These are phyloP conservation scores for Sterna hirundo DNA, from an alignment of 2,113 vertebrate genomes.

Conservation along the genomic window DNA sequence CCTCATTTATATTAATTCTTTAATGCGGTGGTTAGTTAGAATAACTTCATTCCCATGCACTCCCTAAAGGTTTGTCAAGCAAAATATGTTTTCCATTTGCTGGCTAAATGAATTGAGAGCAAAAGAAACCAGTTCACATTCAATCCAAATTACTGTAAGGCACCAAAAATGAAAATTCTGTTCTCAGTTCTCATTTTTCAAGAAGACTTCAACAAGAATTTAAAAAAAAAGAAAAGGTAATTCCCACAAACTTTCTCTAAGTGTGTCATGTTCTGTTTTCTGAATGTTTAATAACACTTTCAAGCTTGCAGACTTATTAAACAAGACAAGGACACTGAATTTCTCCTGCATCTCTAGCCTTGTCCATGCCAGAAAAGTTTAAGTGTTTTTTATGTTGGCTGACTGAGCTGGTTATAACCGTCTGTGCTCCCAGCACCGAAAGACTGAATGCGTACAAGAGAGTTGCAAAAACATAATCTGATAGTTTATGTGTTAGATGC, in stretches of 20 bases:
- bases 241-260: not conserved
- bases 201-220: not conserved
- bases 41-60: not conserved
- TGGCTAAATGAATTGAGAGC: not conserved
- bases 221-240: not conserved
- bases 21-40: not conserved
- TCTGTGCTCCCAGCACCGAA: not conserved
- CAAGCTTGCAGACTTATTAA: slow-evolving; percentile 36
- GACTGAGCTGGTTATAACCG: not conserved
- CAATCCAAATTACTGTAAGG: not conserved
- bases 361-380: slow-evolving; percentile 2
- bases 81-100: not conserved
- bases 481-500: slow-evolving; percentile 6
- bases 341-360: not conserved
- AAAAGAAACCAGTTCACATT: not conserved
- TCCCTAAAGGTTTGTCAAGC: not conserved
- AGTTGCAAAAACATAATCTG: slow-evolving; percentile 3
- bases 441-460: not conserved
- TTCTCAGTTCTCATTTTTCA: not conserved
- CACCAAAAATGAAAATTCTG: not conserved
- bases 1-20: not conserved
- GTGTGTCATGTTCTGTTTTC: slow-evolving; percentile 5
- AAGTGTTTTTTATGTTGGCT: slow-evolving; percentile 47
- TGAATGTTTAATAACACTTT: slow-evolving; percentile 36
- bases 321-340: slow-evolving; percentile 48